Evolutionary conservation across 2,888 invertebrate genomes (phyloP), one percentile per base, ranked within the genome.

Genomic region (Clanis bilineata): DNA sequence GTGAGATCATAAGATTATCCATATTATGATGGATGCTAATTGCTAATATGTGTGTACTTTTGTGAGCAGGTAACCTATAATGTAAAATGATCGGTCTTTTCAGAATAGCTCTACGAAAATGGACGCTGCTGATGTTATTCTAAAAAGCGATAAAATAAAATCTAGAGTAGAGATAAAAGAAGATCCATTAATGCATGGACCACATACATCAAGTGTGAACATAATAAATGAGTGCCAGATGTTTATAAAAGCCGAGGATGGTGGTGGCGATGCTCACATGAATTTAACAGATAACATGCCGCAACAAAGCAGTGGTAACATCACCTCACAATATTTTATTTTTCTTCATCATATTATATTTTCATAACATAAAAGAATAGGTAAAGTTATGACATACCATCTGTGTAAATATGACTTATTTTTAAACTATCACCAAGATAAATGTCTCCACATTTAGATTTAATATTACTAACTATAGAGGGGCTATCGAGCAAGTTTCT

Each of bases 151-250:
- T 57, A 72, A 70, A 62, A 59, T 73, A 57, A 63, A 64, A 59
- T 64, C 72, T 38, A 72, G 67, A 59, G 61, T 56, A 25, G 66
- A 71, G 44, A 57, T 72, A 56, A 80, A 80, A 21, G 82, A 83
- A 61, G 82, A 83, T 61, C 72, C 79, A 39, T 63, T 84, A 54
- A 66, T 80, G 25, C 64, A 72, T 18, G 80, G 79, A 60, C 66
- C 78, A 3, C 82, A 82, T 56, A 67, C 79, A 39, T 59, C 79
- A 32, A 79, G 77, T 62, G 83, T 82, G 3, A 85, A 83, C 65
- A 79, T 92, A 69, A 80, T 88, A 7, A 90, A 92, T 80, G 90
- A 92, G 69, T 90, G 88, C 67, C 83, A 89, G 71, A 84, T 86
- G 74, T 88, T 91, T 61, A 70, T 92, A 36, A 87, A 82, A 62